Evolutionary conservation across 2,113 vertebrate species (phyloP).

Genomic region (Ranitomeya variabilis): DNA sequence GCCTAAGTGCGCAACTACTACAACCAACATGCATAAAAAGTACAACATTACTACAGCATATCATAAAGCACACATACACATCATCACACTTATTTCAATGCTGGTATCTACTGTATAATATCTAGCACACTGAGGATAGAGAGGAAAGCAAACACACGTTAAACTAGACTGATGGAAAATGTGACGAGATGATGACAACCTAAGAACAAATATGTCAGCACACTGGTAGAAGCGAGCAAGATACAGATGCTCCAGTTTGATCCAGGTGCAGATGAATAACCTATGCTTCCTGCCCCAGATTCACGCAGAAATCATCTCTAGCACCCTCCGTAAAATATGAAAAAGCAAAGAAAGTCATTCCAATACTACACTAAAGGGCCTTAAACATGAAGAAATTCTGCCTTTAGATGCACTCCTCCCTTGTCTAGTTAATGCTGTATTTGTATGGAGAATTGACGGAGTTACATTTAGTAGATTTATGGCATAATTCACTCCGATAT

Average conservation of each 20-base stretch:
- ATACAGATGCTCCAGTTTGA: not conserved
- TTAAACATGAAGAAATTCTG: not conserved
- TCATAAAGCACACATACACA: too few relatives aligned
- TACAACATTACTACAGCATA: too few relatives aligned
- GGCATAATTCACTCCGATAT: not conserved
- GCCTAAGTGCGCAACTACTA: too few relatives aligned
- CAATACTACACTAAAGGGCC: not conserved
- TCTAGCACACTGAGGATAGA: not conserved
- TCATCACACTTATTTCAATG: too few relatives aligned
- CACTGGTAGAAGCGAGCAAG: not conserved
- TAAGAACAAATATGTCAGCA: not conserved
- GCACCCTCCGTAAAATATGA: not conserved
- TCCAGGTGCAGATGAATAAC: not conserved
- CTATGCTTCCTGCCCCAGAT: not conserved
- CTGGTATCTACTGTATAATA: too few relatives aligned
- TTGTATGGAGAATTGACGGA: not conserved
- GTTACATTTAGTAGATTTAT: too few relatives aligned
- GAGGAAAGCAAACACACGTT: not conserved
- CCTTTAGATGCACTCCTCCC: not conserved
- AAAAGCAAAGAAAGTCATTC: not conserved
- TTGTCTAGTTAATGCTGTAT: not conserved
- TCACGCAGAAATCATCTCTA: not conserved
- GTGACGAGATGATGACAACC: not conserved
- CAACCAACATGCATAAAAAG: too few relatives aligned
- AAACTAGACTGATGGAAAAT: not conserved